Percentiles rank a stretch among this genome's conserved stretches.
phyloP scores from a whole-genome alignment of 2,113 vertebrate species.

The Raja brachyura region DNA sequence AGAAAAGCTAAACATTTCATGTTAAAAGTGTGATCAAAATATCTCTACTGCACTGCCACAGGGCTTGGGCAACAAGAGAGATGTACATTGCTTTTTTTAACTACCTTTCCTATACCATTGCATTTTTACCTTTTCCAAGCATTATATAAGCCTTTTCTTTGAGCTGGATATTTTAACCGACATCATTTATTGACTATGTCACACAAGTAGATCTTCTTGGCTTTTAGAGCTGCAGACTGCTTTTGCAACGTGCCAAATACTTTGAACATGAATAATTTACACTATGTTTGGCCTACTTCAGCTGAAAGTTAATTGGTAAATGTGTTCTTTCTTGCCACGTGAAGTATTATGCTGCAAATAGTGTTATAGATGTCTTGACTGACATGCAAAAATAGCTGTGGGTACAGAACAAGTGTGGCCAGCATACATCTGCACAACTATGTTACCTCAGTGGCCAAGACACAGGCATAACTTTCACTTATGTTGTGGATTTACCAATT shows the following conservation, averaged over 20 bases:
- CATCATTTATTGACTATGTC: not conserved
- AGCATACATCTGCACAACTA: not conserved
- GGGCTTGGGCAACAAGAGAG: no score
- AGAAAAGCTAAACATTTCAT: no score
- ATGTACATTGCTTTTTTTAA: not conserved
- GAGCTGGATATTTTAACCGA: not conserved
- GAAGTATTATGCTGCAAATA: not conserved
- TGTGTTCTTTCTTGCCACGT: not conserved
- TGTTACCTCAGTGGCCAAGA: not conserved
- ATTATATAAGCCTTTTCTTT: not conserved
- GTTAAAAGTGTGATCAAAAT: no score
- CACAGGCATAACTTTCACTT: not conserved
- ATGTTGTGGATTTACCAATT: not conserved
- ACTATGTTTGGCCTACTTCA: not conserved
- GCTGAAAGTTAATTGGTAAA: not conserved
- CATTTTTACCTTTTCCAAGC: not conserved
- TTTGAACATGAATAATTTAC: not conserved
- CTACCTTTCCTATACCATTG: not conserved
- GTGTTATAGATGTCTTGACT: not conserved
- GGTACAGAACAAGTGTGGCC: not conserved
- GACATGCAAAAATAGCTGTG: not conserved
- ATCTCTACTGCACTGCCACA: no score
- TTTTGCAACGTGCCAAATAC: not conserved
- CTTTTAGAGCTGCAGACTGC: not conserved
- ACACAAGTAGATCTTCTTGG: not conserved